A percentile compares a stretch with the other conserved stretches of the same genome.
Conservation (phyloP, 2,888 invertebrate species). For the Orthosia gothica region DNA sequence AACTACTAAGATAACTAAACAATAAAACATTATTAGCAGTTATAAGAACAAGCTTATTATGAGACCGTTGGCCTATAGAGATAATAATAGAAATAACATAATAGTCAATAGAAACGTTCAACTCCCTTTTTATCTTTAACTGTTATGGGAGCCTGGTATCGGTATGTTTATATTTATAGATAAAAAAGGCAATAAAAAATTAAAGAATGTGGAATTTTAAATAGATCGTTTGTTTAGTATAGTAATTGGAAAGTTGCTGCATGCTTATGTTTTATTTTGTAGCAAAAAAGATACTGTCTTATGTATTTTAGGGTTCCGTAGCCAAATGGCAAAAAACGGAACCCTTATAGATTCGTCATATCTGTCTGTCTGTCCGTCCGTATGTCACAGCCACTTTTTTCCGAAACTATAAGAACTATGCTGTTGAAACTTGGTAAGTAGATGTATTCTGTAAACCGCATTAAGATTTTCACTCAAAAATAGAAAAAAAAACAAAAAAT, state of each 20-base stretch:
- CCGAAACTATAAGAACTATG: too few relatives aligned
- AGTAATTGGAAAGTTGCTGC: background rate
- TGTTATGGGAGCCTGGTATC: constrained; percentile 19
- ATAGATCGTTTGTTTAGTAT: background rate
- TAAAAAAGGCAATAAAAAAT: constrained; percentile 13
- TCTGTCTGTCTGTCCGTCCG: too few relatives aligned
- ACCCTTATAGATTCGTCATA: too few relatives aligned
- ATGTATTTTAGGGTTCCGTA: too few relatives aligned
- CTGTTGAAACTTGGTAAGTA: too few relatives aligned
- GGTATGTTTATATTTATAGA: constrained; percentile 44
- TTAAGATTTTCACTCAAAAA: too few relatives aligned
- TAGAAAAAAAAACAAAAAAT: too few relatives aligned
- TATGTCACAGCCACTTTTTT: too few relatives aligned
- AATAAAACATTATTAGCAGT: constrained; percentile 49
- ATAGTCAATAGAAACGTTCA: constrained; percentile 54
- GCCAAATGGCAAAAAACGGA: too few relatives aligned
- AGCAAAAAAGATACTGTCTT: too few relatives aligned
- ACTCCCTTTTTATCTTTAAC: constrained; percentile 52
- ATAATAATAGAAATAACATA: constrained; percentile 52
- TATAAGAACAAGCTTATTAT: constrained; percentile 41
- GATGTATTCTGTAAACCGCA: too few relatives aligned
- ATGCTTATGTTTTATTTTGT: background rate
- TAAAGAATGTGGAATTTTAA: constrained; percentile 14
- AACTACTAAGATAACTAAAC: constrained; percentile 23
- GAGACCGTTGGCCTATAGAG: constrained; percentile 45